Conservation (phyloP, 1,140 invertebrate genomes). For the Leptoteleia sp. region DNA sequence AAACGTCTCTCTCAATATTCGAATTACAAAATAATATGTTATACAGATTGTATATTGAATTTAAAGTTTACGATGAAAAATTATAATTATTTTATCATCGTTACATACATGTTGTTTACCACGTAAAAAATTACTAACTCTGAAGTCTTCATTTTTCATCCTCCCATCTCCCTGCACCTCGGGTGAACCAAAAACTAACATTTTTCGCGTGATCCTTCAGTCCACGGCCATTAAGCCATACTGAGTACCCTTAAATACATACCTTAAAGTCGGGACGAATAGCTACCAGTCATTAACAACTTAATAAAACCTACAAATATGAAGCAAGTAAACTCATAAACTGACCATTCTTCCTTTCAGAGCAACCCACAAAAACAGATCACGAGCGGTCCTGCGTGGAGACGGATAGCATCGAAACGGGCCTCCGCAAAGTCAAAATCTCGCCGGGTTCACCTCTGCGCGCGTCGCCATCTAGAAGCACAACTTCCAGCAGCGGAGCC, state of each 20-base stretch:
- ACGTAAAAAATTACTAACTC: no score
- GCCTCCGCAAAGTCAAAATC: conserved; percentile 83
- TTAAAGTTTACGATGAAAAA: no score
- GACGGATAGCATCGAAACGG: conserved; percentile 85
- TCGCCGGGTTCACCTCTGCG: conserved; percentile 80
- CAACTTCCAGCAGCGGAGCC: conserved; percentile 60
- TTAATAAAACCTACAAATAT: background rate
- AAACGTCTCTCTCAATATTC: no score
- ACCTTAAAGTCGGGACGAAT: background rate
- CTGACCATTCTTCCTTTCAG: conserved; percentile 62
- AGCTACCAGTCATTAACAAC: conserved; percentile 5
- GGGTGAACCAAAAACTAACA: no score
- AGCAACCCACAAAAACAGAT: conserved; percentile 75
- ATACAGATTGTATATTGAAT: no score
- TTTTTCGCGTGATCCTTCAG: background rate
- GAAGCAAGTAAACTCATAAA: background rate
- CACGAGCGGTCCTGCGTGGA: conserved; percentile 82
- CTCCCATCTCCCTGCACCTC: background rate
- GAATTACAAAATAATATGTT: no score
- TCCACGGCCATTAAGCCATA: background rate
- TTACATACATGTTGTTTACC: no score
- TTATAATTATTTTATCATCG: no score
- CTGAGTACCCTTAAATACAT: background rate
- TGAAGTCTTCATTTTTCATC: no score
- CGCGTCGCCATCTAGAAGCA: conserved; percentile 82